phyloP scores from a whole-genome alignment of 23 tunicate genomes.

The Halocynthia roretzi region DNA sequence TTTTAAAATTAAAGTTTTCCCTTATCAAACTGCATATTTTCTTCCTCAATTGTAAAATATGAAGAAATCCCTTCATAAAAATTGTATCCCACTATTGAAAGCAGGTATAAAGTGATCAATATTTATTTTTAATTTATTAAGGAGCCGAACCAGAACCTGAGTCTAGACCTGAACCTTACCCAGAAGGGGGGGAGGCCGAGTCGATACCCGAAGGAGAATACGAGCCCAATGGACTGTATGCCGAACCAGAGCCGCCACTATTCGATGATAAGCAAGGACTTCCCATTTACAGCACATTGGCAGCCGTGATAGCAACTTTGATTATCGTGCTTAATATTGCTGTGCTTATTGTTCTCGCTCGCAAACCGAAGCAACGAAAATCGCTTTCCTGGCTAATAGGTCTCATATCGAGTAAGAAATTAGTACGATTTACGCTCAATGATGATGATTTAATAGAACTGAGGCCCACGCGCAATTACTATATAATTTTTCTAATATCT shows the following conservation, averaged over 20 bases:
- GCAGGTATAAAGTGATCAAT: too few species aligned
- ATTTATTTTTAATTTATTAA: too few species aligned
- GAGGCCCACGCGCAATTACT: not conserved
- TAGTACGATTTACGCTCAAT: not conserved
- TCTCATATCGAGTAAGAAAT: conserved; percentile 40
- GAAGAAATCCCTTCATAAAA: too few species aligned
- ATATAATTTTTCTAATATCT: not conserved
- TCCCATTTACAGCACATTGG: conserved; percentile 36
- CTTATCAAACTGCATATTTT: too few species aligned
- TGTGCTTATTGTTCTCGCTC: conserved; percentile 32
- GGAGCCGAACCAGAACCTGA: conserved; percentile 17
- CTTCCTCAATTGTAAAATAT: too few species aligned
- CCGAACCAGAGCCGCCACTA: conserved; percentile 47
- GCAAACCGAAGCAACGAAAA: conserved; percentile 52
- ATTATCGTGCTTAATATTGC: conserved; percentile 47
- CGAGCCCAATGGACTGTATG: not conserved
- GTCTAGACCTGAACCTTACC: not conserved
- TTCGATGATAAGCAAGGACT: conserved; percentile 3
- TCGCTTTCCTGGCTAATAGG: conserved; percentile 51
- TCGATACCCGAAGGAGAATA: not conserved
- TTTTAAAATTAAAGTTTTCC: too few species aligned
- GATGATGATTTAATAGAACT: not conserved
- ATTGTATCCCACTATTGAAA: too few species aligned
- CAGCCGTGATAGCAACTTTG: conserved; percentile 47
- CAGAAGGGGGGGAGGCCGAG: not conserved